Conservation (phyloP, 2,113 vertebrate genomes). For the Bambusicola thoracicus region DNA sequence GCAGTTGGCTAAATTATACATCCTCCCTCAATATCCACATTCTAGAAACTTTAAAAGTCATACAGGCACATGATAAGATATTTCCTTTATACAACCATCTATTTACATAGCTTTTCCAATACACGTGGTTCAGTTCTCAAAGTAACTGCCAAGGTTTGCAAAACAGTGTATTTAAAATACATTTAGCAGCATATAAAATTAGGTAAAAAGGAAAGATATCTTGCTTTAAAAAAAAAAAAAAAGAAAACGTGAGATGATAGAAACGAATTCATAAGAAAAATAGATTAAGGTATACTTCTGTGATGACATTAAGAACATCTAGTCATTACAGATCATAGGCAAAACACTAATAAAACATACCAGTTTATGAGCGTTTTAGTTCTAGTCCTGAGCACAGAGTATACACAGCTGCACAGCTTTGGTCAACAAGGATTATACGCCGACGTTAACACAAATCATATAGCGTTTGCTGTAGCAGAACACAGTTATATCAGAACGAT, state of each 20-base stretch:
- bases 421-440: slow-evolving; percentile 72
- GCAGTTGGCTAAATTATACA: slow-evolving; percentile 79
- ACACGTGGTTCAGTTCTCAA: slow-evolving; percentile 68
- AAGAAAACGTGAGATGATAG: slow-evolving; percentile 71
- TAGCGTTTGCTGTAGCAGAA: slow-evolving; percentile 46
- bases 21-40: slow-evolving; percentile 72
- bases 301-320: slow-evolving; percentile 65
- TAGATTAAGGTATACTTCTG: slow-evolving; percentile 69
- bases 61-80: slow-evolving; percentile 74
- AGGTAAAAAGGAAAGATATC: slow-evolving; percentile 75
- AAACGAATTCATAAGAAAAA: slow-evolving; percentile 78
- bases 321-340: slow-evolving; percentile 63
- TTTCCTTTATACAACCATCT: slow-evolving; percentile 80
- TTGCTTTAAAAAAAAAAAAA: slow-evolving; percentile 57
- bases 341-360: slow-evolving; percentile 69
- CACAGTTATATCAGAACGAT: slow-evolving; percentile 35
- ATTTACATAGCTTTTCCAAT: slow-evolving; percentile 82
- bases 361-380: slow-evolving; percentile 51
- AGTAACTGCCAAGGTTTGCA: slow-evolving; percentile 72
- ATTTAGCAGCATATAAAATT: slow-evolving; percentile 84
- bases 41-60: slow-evolving; percentile 78
- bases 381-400: slow-evolving; percentile 78
- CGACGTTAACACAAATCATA: slow-evolving; percentile 59
- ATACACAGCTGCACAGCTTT: slow-evolving; percentile 77
- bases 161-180: slow-evolving; percentile 80